Evolutionary conservation across 2,113 vertebrate species (phyloP).

Genomic region (Istiophorus platypterus): DNA sequence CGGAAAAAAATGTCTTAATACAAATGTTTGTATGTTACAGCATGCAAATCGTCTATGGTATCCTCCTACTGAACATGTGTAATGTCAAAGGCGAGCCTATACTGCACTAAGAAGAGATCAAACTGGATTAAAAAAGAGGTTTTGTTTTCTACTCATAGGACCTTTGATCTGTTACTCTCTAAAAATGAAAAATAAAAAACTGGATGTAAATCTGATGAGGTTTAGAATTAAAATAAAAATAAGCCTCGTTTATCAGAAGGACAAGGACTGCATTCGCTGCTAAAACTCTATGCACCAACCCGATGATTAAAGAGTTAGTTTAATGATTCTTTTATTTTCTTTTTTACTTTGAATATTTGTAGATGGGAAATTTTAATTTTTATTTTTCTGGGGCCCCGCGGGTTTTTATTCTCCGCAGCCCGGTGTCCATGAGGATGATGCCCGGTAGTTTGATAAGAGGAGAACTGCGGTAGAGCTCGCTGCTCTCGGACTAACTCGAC

Average conservation of each 20-base stretch:
- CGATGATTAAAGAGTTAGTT: constrained; percentile 83
- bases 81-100: constrained; percentile 83
- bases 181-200: no score
- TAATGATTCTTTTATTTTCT: constrained; percentile 18
- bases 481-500: constrained; percentile 41
- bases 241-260: constrained; percentile 43
- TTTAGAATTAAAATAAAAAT: no score
- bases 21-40: constrained; percentile 93
- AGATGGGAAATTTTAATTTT: constrained; percentile 16
- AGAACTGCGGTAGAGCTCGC: constrained; percentile 33
- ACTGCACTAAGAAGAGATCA: constrained; percentile 89
- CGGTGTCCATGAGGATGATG: constrained; percentile 44
- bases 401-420: constrained; percentile 45
- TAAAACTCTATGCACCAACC: constrained; percentile 91
- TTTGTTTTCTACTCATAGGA: constrained; percentile 86
- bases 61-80: constrained; percentile 86
- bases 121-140: constrained; percentile 82
- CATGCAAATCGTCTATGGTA: constrained; percentile 92
- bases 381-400: constrained; percentile 57
- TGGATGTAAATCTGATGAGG: constrained; percentile 74
- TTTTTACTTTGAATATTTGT: constrained; percentile 59
- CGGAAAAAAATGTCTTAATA: constrained; percentile 90
- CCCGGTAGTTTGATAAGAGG: constrained; percentile 5
- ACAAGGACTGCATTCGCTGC: constrained; percentile 88
- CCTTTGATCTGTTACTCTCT: constrained; percentile 76